Base-by-base conservation (phyloP, 2,113 vertebrate species). In the Tyto alba region DNA sequence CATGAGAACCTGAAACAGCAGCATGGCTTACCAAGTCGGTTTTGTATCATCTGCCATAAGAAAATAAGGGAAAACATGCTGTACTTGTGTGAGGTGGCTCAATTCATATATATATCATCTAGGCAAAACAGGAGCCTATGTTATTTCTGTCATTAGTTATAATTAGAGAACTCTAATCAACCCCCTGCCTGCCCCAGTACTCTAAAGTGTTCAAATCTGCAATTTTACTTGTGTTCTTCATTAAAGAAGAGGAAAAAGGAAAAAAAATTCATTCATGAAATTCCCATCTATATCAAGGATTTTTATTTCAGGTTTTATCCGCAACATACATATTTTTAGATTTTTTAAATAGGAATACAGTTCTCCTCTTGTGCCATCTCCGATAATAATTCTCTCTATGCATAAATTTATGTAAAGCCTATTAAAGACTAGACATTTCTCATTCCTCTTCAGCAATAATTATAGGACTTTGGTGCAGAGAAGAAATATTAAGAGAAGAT, bases 151-250 rank as follows among this genome's bases (percentile, higher is more conserved):
- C 96, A 95, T 96, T 97, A 97, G 89, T 87, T 95, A 92, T 94
- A 97, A 97, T 96, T 96, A 96, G 86, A 96, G 94, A 94, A 82
- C 62, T 87, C 74, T 95, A 96, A 97, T 96, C 96, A 97, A 95
- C 95, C 96, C 96, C 96, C 95, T 95, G 96, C 94, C 92, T 95
- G 89, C 74, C 81, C 92, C 91, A 95, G 71, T 62, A 82, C 86
- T 95, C 95, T 89, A 67, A 95, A 94, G 80, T 85, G 63, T 88
- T 96, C 83, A 84, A 96, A 95, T 96, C 89, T 91, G 87, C 89
- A 96, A 94, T 96, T 95, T 89, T 89, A 78, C 72, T 90, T 92
- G 57, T 63, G 87, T 73, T 95, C 84, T 91, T 95, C 90, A 95
- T 96, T 95, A 95, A 90, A 85, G 91, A 57, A 41, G 56, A 84